A percentile compares a stretch with the other conserved stretches of the same genome.
Conservation (phyloP, 2,797 vertebrate species). For the Alca torda region DNA sequence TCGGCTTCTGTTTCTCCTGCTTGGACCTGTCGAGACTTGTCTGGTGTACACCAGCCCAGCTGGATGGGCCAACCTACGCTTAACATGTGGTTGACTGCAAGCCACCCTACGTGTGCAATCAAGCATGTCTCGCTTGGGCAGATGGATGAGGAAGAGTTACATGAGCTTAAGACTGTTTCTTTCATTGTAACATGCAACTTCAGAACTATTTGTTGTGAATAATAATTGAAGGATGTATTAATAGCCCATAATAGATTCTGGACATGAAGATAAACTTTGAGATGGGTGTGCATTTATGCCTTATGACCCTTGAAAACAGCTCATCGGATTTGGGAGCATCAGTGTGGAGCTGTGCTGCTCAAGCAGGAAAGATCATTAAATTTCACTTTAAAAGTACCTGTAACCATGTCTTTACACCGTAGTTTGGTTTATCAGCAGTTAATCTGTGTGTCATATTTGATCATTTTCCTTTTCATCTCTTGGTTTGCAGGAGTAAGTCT, state of each 20-base stretch:
- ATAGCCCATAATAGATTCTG: not conserved
- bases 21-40: not conserved
- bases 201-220: not conserved
- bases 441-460: not conserved
- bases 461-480: not conserved
- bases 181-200: not conserved
- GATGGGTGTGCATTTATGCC: not conserved
- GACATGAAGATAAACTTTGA: not conserved
- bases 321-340: not conserved
- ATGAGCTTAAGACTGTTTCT: not conserved
- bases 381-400: not conserved
- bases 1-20: not conserved
- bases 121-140: not conserved
- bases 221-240: not conserved
- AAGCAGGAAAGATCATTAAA: not conserved
- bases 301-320: not conserved
- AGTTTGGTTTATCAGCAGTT: not conserved
- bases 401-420: not conserved
- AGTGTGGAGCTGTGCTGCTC: not conserved
- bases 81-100: not conserved
- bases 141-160: not conserved
- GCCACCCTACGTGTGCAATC: fast-evolving
- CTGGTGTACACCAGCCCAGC: not conserved
- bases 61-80: not conserved
- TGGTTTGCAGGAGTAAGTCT: slow-evolving; percentile 63